Conservation (phyloP, 2,113 vertebrate species). For the Felis chaus region DNA sequence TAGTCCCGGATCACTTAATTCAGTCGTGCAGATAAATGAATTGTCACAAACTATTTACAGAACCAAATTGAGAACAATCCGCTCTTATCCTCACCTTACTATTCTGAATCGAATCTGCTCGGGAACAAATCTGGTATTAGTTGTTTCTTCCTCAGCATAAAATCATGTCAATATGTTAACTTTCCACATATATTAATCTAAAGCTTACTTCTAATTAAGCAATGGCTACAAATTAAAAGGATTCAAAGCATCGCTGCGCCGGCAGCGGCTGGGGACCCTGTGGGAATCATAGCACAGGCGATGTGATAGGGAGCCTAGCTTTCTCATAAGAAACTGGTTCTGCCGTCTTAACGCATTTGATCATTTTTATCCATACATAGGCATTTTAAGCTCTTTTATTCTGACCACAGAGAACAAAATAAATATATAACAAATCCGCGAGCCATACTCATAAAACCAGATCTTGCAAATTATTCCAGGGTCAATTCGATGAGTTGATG, state of each 20-base stretch:
- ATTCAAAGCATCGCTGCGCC: constrained; percentile 7
- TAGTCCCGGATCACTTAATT: constrained; percentile 60
- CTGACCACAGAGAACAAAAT: background rate
- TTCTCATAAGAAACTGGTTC: background rate
- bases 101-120: constrained; percentile 32
- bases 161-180: constrained; percentile 66
- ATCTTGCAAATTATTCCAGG: background rate
- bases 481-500: background rate
- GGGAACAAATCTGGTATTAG: constrained; percentile 20
- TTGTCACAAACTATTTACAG: constrained; percentile 76
- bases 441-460: background rate
- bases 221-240: constrained; percentile 57
- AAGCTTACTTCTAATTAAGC: constrained; percentile 63
- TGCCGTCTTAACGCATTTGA: background rate
- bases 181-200: constrained; percentile 53
- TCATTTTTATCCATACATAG: background rate
- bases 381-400: background rate
- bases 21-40: constrained; percentile 68
- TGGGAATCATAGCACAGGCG: background rate
- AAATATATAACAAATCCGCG: background rate
- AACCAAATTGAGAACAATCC: constrained; percentile 62
- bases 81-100: background rate
- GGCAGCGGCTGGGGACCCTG: background rate
- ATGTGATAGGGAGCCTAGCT: background rate
- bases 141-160: constrained; percentile 30